Evolutionary conservation across 2,797 vertebrate species (phyloP), one percentile per base, ranked within the genome.

Genomic region (Manis pentadactyla): DNA sequence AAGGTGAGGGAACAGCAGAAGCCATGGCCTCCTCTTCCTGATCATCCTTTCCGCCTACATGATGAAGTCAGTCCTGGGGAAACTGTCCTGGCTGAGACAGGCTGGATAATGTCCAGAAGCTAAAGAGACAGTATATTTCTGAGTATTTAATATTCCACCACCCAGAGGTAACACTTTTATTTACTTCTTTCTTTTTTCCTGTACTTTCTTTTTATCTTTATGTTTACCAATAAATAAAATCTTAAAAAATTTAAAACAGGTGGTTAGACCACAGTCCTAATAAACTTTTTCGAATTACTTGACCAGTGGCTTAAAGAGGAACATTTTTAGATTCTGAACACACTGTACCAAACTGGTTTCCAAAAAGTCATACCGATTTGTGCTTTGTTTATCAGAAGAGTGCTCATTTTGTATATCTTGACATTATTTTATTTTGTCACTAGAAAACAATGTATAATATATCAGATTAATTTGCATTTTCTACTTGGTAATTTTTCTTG

Each of bases 401-500:
- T 37, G 25, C 55, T 84, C 31, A 29, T 69, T 87, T 90, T 39
- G n/a, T 57, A 79, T 17, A 46, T 55, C 31, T 46, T 81, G 66
- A 73, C 27, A 69, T 77, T n/a, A 82, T 53, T 92, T 34, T 77
- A 53, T 71, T 78, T 77, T 83, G 8, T 88, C 49, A 66, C 39
- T 61, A 83, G 15, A n/a, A 86, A 71, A 79, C 78, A 66, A 49
- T 5, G 27, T 66, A 27, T 31, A 74, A 83, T 39, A 1, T 74
- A 79, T 34, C 25, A 46, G n/a, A 66, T 46, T 69, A 74, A 64
- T 34, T 81, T 75, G 68, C 51, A 73, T 71, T 42, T 78, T 86
- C 64, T 69, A 63, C 37, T 90, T 95, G 68, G 15, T 90, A 63
- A 68, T 81, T 89, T 87, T 94, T 63, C 53, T 75, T 46, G 39